These are phyloP conservation scores for Hirtodrosophila histrioides DNA, from an alignment of 2,888 invertebrate species.

Conservation along the genomic window DNA sequence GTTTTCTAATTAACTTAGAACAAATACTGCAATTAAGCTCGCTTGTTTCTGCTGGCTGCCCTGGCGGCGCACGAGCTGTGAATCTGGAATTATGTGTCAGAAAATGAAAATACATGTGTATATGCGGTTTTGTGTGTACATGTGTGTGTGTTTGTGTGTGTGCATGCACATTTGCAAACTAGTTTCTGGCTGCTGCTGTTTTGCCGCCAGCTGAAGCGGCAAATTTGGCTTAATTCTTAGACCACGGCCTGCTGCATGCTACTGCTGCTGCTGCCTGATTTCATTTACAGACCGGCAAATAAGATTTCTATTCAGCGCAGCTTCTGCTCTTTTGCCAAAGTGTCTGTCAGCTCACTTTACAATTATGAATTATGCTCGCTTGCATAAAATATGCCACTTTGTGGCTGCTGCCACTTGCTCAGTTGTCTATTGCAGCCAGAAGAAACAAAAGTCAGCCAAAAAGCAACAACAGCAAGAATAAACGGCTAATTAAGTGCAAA, in stretches of 20 bases:
- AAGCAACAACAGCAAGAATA: conserved; percentile 32
- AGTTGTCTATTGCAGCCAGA: conserved; percentile 22
- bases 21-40: conserved; percentile 77
- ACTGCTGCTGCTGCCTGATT: conserved; percentile 36
- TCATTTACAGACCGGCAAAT: conserved; percentile 38
- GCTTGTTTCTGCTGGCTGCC: conserved; percentile 64
- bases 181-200: conserved; percentile 47
- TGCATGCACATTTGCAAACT: conserved; percentile 63
- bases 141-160: conserved; percentile 20
- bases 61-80: conserved; percentile 62
- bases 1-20: conserved; percentile 77
- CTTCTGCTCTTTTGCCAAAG: conserved; percentile 38
- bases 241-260: conserved; percentile 4
- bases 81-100: conserved; percentile 81
- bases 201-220: conserved; percentile 69
- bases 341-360: conserved; percentile 60
- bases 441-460: conserved; percentile 13
- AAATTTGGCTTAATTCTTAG: conserved; percentile 75
- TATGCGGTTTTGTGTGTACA: conserved; percentile 20
- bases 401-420: conserved; percentile 36
- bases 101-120: conserved; percentile 74
- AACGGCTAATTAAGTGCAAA: conserved; percentile 76
- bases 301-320: conserved; percentile 38
- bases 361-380: conserved; percentile 71
- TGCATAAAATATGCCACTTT: conserved; percentile 64